These are phyloP conservation scores for Prionailurus bengalensis DNA, from an alignment of 2,113 vertebrate genomes.

Conservation along the genomic window DNA sequence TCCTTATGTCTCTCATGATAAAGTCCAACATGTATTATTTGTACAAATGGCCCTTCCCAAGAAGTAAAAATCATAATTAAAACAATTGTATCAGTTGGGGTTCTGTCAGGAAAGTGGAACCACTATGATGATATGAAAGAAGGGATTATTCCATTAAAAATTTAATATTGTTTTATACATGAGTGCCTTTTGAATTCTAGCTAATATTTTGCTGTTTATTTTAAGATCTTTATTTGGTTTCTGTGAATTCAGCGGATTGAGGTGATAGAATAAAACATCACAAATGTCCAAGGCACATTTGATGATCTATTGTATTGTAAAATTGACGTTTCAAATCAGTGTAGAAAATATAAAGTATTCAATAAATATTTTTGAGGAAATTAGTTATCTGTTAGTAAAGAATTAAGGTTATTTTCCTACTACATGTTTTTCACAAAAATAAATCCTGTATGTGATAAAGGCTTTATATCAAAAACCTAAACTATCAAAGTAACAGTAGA, in stretches of 20 bases:
- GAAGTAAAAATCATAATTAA: background rate
- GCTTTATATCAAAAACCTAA: background rate
- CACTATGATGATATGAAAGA: background rate
- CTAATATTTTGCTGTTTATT: conserved; percentile 15
- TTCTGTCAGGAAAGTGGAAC: background rate
- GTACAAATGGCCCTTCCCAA: background rate
- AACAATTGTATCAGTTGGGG: background rate
- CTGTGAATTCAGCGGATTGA: background rate
- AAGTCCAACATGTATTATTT: background rate
- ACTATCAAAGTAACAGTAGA: background rate
- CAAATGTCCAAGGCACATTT: background rate
- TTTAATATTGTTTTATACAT: background rate
- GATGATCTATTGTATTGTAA: background rate
- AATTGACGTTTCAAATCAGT: conserved; percentile 5
- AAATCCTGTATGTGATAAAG: background rate
- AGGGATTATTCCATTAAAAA: background rate
- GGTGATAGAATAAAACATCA: background rate
- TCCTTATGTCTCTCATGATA: background rate
- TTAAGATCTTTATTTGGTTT: conserved; percentile 39
- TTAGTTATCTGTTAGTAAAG: background rate
- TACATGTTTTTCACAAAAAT: background rate
- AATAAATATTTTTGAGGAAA: conserved; percentile 20
- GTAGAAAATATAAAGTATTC: conserved; percentile 45
- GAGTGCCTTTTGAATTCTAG: conserved; percentile 45
- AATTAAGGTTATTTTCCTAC: background rate